Evolutionary conservation across 2,113 vertebrate species (phyloP), one percentile per base, ranked within the genome.

Genomic region (Pelecanus crispus): DNA sequence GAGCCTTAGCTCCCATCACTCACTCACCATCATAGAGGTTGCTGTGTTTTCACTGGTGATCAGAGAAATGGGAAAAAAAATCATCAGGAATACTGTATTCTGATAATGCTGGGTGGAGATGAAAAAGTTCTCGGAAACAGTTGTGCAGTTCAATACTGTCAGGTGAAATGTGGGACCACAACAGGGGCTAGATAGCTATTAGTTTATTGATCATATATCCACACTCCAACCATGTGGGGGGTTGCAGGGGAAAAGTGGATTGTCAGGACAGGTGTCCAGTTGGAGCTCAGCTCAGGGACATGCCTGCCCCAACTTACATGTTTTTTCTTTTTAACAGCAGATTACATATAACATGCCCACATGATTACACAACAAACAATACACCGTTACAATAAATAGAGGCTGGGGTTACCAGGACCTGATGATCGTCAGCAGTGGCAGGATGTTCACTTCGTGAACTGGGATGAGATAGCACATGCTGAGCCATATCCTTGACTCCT

Each of bases 371-470:
- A 83, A 45, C 74, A 88, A 92, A 72, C 22, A 67, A 53, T 32
- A 4, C 59, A 50, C 25, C 1, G 0, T 45, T 70, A 72, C 42
- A 81, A 71, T 50, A 86, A 88, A 66, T 1, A 84, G 88, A 93
- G 61, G 79, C 74, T 61, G 53, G 50, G 75, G 94, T 92, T 95
- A 94, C 32, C 2, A 12, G 78, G 94, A 96, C 95, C 94, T 66
- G 59, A 12, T 7, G 42, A 49, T 81, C n/a, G 14, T 40, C 58
- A 70, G 82, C n/a, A 9, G 63, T 26, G 79, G 79, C 94, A 94
- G 80, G 86, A 86, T 86, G 91, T 83, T 83, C 88, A 26, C 45
- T 70, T 68, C 5, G 5, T 7, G 80, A 78, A 62, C 50, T 26
- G 53, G 50, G 86, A 90, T 2, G 17, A 88, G 86, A 81, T 31